Conservation (phyloP, 2,888 invertebrate genomes). For the Mantis religiosa region DNA sequence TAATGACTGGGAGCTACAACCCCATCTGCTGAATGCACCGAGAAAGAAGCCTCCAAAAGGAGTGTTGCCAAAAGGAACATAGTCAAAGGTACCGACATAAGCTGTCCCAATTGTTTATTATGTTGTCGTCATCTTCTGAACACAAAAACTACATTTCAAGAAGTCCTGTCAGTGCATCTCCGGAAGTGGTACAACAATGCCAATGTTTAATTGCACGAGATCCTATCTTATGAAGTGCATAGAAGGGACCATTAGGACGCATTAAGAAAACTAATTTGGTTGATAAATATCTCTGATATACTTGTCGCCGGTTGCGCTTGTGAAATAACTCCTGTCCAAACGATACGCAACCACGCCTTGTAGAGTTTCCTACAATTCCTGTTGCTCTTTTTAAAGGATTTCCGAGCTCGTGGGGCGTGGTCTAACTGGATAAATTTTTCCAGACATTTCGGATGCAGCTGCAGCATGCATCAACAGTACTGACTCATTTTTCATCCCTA, state of each 20-base stretch:
- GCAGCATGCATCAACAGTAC: no score
- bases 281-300: background rate
- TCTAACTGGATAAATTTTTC: no score
- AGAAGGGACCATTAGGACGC: background rate
- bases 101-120: no score
- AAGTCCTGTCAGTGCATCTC: background rate
- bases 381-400: no score
- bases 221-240: background rate
- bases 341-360: background rate
- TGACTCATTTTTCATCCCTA: no score
- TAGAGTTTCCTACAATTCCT: background rate
- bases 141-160: background rate
- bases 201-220: background rate
- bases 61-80: no score
- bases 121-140: no score
- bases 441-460: no score
- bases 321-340: background rate
- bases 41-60: no score
- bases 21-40: fast-evolving
- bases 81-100: no score
- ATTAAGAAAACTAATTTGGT: background rate
- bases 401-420: no score
- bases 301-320: background rate
- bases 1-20: no score
- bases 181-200: background rate